A percentile compares a stretch with the other conserved stretches of the same genome.
Conservation (phyloP, 2,888 invertebrate species). For the Cantharis rufa region DNA sequence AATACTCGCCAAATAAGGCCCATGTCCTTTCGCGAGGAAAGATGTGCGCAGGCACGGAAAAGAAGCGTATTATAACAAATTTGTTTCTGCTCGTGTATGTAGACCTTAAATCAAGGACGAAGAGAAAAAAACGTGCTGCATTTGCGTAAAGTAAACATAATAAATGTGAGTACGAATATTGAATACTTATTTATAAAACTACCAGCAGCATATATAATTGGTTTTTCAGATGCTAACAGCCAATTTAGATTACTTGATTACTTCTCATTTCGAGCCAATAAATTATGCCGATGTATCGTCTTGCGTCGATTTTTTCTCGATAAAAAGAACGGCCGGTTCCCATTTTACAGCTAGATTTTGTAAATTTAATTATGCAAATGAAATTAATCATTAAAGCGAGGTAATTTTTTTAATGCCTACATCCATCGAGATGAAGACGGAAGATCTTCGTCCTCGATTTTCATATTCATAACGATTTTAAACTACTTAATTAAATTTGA, state of each 20-base stretch:
- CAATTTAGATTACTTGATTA: slow-evolving; percentile 1
- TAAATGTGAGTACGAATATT: slow-evolving; percentile 4
- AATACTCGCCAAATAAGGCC: slow-evolving; percentile 49
- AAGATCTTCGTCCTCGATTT: not conserved
- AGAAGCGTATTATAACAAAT: slow-evolving; percentile 20
- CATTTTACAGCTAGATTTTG: not conserved
- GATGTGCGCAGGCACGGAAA: slow-evolving; percentile 50
- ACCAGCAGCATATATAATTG: slow-evolving; percentile 9
- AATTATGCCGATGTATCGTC: slow-evolving; percentile 8
- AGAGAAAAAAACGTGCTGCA: slow-evolving; percentile 34
- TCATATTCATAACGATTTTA: slow-evolving; percentile 3
- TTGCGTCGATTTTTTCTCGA: slow-evolving; percentile 8
- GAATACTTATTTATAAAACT: slow-evolving; percentile 20
- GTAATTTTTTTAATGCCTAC: not conserved
- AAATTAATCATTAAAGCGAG: not conserved
- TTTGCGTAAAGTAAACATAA: slow-evolving; percentile 22
- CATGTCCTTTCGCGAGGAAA: slow-evolving; percentile 47
- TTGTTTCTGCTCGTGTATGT: slow-evolving; percentile 35
- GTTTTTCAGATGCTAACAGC: slow-evolving; percentile 15
- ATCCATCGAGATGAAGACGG: not conserved
- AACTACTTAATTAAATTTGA: slow-evolving; percentile 16
- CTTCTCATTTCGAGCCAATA: slow-evolving; percentile 4
- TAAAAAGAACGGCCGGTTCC: slow-evolving; percentile 6
- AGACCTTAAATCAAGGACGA: slow-evolving; percentile 47
- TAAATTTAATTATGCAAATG: slow-evolving; percentile 7